Conservation (phyloP, 2,113 vertebrate genomes). For the human (Homo sapiens) region GRCh38 chr2:198091001-198091500, state of each 20-base stretch:
- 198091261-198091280: not conserved
- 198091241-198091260: not conserved
- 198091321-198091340: not conserved
- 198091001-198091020: not conserved
- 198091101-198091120: not conserved
- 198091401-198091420: too few species aligned
- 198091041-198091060: not conserved
- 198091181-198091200: not conserved
- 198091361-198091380: not conserved
- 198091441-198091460: too few species aligned
- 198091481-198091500: too few species aligned
- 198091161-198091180: not conserved
- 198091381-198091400: not conserved
- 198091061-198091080: not conserved
- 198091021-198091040: conserved; percentile 12
- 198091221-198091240: not conserved
- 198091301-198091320: not conserved
- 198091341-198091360: not conserved
- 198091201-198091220: not conserved
- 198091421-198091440: too few species aligned
- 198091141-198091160: not conserved
- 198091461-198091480: too few species aligned
- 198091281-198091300: not conserved
- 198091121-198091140: not conserved
- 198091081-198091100: not conserved